Conservation (phyloP, 2,797 vertebrate genomes). For the Ara ararauna region DNA sequence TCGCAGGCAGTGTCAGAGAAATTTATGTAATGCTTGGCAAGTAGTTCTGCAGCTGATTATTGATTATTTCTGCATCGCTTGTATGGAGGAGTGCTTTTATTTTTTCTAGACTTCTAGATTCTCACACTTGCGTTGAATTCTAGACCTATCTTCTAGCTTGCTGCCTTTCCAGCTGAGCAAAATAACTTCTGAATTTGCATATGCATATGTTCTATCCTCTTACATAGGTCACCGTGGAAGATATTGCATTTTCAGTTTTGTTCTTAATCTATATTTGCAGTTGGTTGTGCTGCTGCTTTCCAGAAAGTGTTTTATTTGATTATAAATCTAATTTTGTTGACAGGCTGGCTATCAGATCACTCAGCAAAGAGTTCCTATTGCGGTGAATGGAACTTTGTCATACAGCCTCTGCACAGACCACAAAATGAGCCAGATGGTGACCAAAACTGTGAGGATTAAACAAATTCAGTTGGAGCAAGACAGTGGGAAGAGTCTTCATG, state of each 20-base stretch:
- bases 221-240: neutral
- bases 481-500: constrained; percentile 97
- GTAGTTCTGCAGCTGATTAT: neutral
- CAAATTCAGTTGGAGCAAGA: constrained; percentile 99
- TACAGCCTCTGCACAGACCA: constrained; percentile 82
- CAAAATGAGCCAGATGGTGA: constrained; percentile 80
- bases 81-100: neutral
- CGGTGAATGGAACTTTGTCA: constrained; percentile 85
- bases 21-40: neutral
- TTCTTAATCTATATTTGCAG: neutral
- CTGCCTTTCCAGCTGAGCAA: neutral
- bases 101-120: neutral
- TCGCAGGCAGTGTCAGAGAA: neutral
- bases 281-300: neutral
- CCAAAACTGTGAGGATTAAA: constrained; percentile 86
- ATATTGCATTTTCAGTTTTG: neutral
- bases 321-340: constrained; percentile 33
- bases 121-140: neutral
- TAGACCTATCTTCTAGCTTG: neutral
- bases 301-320: constrained; percentile 21
- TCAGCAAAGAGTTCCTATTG: constrained; percentile 92
- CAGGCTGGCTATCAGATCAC: constrained; percentile 99
- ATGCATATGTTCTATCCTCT: neutral
- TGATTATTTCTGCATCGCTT: neutral
- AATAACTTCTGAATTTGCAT: neutral